Percentiles rank a stretch among this genome's conserved stretches.
Evolutionary conservation across 30 jellyfish, hydroid and myxozoan species (phyloP).

Genomic region (Hydractinia symbiolongicarpus): DNA sequence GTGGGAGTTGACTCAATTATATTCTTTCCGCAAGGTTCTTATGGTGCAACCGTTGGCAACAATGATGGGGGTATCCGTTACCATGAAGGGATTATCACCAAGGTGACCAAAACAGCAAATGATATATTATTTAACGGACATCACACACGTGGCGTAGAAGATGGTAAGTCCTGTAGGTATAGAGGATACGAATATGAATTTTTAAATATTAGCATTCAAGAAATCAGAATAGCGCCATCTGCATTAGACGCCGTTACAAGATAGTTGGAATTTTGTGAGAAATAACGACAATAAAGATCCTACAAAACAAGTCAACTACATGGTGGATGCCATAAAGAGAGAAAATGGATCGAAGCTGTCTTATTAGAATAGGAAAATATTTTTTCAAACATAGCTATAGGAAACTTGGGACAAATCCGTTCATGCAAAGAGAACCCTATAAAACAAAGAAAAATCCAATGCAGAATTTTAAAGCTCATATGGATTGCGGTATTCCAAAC

Average conservation of each 20-base stretch:
- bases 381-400: too few relatives aligned
- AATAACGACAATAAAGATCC: too few relatives aligned
- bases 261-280: too few relatives aligned
- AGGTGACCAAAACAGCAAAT: slow-evolving; percentile 5
- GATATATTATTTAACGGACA: slow-evolving; percentile 34
- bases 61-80: slow-evolving; percentile 57
- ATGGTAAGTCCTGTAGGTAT: slow-evolving; percentile 60
- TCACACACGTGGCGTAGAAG: slow-evolving; percentile 58
- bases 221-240: slow-evolving; percentile 64
- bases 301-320: too few relatives aligned
- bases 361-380: too few relatives aligned
- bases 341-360: too few relatives aligned
- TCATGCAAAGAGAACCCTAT: too few relatives aligned
- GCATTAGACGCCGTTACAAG: slow-evolving; percentile 55
- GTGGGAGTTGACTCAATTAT: slow-evolving; percentile 69
- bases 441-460: too few relatives aligned
- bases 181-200: slow-evolving; percentile 40
- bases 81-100: slow-evolving; percentile 72
- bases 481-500: too few relatives aligned
- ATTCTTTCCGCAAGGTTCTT: slow-evolving; percentile 72
- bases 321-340: too few relatives aligned
- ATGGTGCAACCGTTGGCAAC: slow-evolving; percentile 64
- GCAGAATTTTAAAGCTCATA: too few relatives aligned
- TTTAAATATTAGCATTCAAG: slow-evolving; percentile 27
- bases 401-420: too few relatives aligned